Evolutionary conservation across 2,113 vertebrate species (phyloP), one percentile per base, ranked within the genome.

Genomic region (Pycnonotus jocosus): DNA sequence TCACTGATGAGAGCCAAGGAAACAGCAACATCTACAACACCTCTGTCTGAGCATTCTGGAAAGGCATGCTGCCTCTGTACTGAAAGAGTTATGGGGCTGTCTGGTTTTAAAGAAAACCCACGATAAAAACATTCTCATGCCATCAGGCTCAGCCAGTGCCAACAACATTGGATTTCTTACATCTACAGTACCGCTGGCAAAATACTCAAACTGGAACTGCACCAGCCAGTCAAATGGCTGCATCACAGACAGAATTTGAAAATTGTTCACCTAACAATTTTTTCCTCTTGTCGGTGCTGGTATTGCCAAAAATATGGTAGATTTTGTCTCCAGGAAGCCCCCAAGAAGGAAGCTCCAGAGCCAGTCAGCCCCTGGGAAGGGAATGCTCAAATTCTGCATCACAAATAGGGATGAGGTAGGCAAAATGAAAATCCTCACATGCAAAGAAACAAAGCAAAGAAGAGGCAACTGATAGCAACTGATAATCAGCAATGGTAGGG

Each of bases 91-190:
- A 74, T 5, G 1, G 24, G 24, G 28, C 40, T 80, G 42, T 74
- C 82, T 81, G 60, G 15, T 78, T 93, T 90, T 84, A 65, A 82
- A 86, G 77, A 90, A 89, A 92, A 66, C 21, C 15, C 60, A 45
- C 0, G 0, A 56, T 56, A 93, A 77, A 93, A 90, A 81, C 0
- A 0, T n/a, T 81, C 54, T 72, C n/a, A 35, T 0, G 1, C 37
- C 61, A 71, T 38, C 38, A 86, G 76, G 56, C 80, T 83, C 65
- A 90, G 64, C 44, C 51, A 74, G 56, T 37, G 37, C 68, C 83
- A 81, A 81, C 38, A 94, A 70, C 62, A 44, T 1, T 1, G 22
- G 38, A 66, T 64, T 94, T 93, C 85, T 88, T 66, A 40, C 10
- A 19, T 48, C 42, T 61, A 44, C 42, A 91, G 22, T 54, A 83